These are phyloP conservation scores for Eolophus roseicapilla DNA, from an alignment of 2,113 vertebrate species.

Conservation along the genomic window DNA sequence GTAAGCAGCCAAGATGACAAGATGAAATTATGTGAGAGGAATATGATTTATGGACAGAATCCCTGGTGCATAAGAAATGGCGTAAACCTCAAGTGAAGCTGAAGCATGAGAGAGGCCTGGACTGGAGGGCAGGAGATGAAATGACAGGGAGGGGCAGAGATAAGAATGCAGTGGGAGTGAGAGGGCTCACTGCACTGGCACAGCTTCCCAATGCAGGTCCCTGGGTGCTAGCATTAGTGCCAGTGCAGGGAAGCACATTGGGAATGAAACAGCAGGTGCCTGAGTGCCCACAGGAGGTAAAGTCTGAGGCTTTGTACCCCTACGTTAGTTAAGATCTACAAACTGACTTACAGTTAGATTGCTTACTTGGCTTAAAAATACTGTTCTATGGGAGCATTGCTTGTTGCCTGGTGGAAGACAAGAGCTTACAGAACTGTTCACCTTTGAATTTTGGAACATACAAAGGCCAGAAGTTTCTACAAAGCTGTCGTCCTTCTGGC, in stretches of 20 bases:
- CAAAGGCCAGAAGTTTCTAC: neutral
- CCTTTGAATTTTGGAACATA: neutral
- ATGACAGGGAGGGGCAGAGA: neutral
- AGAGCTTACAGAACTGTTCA: neutral
- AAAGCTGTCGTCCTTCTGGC: neutral
- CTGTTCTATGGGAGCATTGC: neutral
- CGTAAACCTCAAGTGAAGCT: neutral
- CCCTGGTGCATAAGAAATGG: neutral
- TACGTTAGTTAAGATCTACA: neutral
- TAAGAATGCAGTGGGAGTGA: neutral
- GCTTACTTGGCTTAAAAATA: neutral
- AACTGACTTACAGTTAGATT: neutral
- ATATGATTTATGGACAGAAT: neutral
- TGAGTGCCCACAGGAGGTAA: neutral
- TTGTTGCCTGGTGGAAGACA: neutral
- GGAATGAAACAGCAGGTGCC: neutral
- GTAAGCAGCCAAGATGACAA: neutral
- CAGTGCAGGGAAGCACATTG: neutral
- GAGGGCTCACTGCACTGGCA: neutral
- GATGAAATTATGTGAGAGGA: neutral
- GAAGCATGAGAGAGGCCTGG: neutral
- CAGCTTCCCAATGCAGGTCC: neutral
- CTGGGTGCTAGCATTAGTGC: neutral
- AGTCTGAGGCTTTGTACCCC: neutral
- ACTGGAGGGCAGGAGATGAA: neutral